A percentile compares a stretch with the other conserved stretches of the same genome.
Conservation (phyloP, 2,888 invertebrate species). For the Myopa tessellatipennis region DNA sequence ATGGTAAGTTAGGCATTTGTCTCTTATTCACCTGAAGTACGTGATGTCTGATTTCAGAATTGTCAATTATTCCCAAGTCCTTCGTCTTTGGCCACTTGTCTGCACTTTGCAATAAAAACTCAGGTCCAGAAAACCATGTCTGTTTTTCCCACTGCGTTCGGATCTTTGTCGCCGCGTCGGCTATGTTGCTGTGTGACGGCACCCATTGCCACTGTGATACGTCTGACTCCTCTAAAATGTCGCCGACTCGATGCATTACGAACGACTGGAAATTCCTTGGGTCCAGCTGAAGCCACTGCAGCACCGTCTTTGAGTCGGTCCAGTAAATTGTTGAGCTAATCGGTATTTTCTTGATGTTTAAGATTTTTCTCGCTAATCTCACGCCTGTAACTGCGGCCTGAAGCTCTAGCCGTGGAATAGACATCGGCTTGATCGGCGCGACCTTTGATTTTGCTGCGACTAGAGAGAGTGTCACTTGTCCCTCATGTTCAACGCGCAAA, state of each 20-base stretch:
- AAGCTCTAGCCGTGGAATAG: conserved; percentile 20
- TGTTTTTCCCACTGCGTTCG: background rate
- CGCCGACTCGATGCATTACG: background rate
- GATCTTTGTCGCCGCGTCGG: background rate
- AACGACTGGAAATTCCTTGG: background rate
- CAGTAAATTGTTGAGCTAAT: background rate
- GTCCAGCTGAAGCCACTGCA: background rate
- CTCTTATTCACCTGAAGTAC: too few species aligned
- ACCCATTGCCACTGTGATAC: background rate
- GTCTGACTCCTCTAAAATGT: background rate
- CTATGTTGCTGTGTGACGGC: background rate
- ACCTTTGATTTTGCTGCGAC: background rate
- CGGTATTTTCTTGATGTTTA: background rate
- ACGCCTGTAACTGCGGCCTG: conserved; percentile 7
- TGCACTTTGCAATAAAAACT: background rate
- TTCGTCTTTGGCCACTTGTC: too few species aligned
- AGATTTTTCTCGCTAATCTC: background rate
- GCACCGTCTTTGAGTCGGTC: background rate
- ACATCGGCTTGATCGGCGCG: background rate
- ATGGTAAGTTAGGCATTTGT: too few species aligned
- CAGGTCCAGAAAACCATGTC: background rate
- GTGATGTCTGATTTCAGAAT: too few species aligned
- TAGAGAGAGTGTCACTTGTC: background rate
- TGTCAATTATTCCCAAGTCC: too few species aligned
- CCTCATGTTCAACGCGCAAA: background rate